A percentile compares a stretch with the other conserved stretches of the same genome.
Conservation (phyloP, 2,113 vertebrate species). For the Varanus komodoensis region DNA sequence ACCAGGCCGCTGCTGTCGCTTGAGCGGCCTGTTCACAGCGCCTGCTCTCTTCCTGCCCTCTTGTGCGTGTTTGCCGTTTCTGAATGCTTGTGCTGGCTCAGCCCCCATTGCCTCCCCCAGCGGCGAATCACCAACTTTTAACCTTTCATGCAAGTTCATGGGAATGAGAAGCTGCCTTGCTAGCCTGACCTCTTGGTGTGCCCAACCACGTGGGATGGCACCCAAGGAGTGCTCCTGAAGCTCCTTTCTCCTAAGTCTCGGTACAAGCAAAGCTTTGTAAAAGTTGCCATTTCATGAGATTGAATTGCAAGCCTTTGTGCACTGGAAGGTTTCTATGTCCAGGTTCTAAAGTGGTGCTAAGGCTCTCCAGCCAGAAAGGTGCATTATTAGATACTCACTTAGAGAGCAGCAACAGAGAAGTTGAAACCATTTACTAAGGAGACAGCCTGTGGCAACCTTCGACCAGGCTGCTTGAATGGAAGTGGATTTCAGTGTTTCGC, state of each 20-base stretch:
- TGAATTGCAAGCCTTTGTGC: slow-evolving; percentile 29
- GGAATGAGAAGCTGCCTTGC: slow-evolving; percentile 12
- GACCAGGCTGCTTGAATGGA: slow-evolving; percentile 51
- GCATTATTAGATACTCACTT: slow-evolving; percentile 41
- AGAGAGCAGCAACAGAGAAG: slow-evolving; percentile 41
- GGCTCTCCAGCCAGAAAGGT: slow-evolving; percentile 21
- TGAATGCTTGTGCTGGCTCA: slow-evolving; percentile 36
- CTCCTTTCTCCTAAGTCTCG: slow-evolving; percentile 24
- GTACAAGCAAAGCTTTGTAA: slow-evolving; percentile 33
- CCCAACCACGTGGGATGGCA: neutral
- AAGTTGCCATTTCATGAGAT: slow-evolving; percentile 36
- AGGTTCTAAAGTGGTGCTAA: slow-evolving; percentile 9
- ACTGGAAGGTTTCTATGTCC: slow-evolving; percentile 37
- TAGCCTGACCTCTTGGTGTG: neutral
- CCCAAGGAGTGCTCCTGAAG: neutral
- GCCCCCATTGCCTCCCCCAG: neutral
- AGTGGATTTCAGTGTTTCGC: slow-evolving; percentile 50
- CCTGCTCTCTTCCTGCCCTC: slow-evolving; percentile 31
- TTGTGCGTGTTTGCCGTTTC: slow-evolving; percentile 4
- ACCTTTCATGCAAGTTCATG: slow-evolving; percentile 1
- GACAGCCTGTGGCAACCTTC: slow-evolving; percentile 59
- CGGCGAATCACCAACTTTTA: neutral
- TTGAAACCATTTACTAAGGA: slow-evolving; percentile 56
- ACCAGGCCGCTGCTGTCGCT: neutral
- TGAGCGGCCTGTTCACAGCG: neutral